Conservation (phyloP, 2,888 invertebrate genomes). For the Hydrotaea diabolus region DNA sequence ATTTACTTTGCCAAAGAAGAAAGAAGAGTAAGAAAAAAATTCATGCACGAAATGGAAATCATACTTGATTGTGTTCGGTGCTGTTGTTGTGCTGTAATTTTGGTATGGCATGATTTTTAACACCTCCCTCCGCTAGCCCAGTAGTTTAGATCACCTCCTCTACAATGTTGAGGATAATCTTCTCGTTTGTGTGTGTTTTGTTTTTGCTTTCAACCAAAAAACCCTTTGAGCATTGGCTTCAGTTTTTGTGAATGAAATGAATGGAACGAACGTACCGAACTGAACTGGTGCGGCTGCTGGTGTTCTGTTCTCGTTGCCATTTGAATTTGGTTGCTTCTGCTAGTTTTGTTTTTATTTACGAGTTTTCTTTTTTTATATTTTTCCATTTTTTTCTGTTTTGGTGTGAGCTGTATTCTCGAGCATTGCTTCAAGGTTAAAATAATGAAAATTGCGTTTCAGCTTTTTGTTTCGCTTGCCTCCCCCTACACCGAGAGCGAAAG, state of each 20-base stretch:
- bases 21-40: background rate
- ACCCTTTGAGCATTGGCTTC: conserved; percentile 25
- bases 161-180: background rate
- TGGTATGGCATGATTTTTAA: background rate
- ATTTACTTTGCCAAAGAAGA: background rate
- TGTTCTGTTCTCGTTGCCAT: background rate
- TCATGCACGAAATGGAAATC: conserved; percentile 15
- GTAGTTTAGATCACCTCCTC: background rate
- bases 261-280: background rate
- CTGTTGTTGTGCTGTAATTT: background rate
- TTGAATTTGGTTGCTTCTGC: background rate
- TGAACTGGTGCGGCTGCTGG: background rate
- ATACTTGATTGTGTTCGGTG: conserved; percentile 10
- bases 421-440: conserved; percentile 25
- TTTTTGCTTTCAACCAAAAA: conserved; percentile 1
- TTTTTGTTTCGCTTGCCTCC: too few species aligned
- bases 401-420: conserved; percentile 3
- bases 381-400: background rate
- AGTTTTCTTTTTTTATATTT: background rate
- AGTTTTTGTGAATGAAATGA: background rate
- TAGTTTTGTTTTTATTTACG: background rate
- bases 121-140: background rate
- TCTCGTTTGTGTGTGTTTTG: too few species aligned
- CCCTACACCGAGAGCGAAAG: background rate
- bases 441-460: conserved; percentile 30